phyloP scores from a whole-genome alignment of 2,113 vertebrate genomes.

The Vulpes lagopus region DNA sequence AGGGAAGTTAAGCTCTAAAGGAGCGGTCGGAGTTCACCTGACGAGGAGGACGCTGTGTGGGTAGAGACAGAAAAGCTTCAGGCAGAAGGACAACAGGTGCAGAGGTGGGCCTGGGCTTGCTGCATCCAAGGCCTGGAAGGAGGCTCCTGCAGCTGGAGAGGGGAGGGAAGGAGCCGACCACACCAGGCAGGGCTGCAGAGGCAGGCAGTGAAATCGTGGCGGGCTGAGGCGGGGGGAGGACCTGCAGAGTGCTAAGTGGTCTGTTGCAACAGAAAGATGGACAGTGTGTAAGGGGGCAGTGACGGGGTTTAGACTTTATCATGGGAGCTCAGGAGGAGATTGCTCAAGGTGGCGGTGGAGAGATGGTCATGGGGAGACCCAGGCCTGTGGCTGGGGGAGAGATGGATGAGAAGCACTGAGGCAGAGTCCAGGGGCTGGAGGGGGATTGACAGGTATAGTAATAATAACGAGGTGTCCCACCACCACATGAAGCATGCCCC shows the following conservation, averaged over 20 bases:
- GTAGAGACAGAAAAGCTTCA: not conserved
- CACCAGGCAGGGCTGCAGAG: too few species aligned
- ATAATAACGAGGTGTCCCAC: not conserved
- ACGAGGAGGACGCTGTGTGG: accelerated
- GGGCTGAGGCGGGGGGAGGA: not conserved
- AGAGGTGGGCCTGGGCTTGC: not conserved
- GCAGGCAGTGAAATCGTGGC: not conserved
- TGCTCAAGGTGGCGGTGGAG: not conserved
- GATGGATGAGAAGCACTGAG: not conserved
- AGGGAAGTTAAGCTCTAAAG: not conserved
- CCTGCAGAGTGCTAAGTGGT: not conserved
- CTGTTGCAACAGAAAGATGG: not conserved
- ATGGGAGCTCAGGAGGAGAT: not conserved
- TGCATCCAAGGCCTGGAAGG: not conserved
- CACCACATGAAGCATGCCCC: not conserved
- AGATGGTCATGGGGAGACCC: not conserved
- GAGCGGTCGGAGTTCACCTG: not conserved
- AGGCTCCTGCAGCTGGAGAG: not conserved
- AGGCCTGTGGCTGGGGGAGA: not conserved
- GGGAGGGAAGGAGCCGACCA: not conserved
- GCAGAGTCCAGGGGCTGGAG: not conserved
- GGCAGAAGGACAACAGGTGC: not conserved
- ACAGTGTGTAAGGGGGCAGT: not conserved
- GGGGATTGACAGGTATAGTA: too few species aligned
- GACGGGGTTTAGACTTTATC: not conserved